These are phyloP conservation scores for Harpalus rufipes DNA, from an alignment of 2,888 invertebrate species.

Conservation along the genomic window DNA sequence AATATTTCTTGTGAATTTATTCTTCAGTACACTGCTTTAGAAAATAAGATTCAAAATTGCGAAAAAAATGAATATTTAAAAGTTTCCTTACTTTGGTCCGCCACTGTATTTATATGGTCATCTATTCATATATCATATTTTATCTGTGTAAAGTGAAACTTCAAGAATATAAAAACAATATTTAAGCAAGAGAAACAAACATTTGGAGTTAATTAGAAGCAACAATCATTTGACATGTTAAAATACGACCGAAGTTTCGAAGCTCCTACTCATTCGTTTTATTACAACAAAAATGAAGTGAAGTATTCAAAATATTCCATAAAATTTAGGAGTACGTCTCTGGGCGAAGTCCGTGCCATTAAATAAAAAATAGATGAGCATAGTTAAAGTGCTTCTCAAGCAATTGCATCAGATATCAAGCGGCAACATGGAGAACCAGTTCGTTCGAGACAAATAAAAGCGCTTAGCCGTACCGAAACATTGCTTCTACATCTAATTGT, in stretches of 20 bases:
- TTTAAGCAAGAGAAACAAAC: neutral
- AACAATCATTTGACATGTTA: slow-evolving; percentile 16
- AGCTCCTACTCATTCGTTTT: slow-evolving; percentile 7
- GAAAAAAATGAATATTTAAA: no score
- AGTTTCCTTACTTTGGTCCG: no score
- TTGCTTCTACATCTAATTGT: slow-evolving; percentile 63
- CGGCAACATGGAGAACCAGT: slow-evolving; percentile 55
- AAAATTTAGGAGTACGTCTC: slow-evolving; percentile 51
- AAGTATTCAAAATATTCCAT: slow-evolving; percentile 29
- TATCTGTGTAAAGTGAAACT: neutral
- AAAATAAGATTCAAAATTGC: no score
- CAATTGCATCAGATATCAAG: slow-evolving; percentile 64
- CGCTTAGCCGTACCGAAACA: slow-evolving; percentile 51
- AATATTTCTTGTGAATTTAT: no score
- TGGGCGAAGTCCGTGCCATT: slow-evolving; percentile 47
- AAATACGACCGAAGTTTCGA: neutral
- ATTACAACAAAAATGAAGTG: slow-evolving; percentile 30
- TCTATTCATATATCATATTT: neutral
- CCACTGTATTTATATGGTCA: no score
- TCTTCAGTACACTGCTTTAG: no score
- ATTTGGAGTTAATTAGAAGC: slow-evolving; percentile 21
- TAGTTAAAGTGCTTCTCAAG: slow-evolving; percentile 63
- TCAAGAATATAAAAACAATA: neutral
- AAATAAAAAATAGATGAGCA: slow-evolving; percentile 64
- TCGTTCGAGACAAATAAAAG: slow-evolving; percentile 61